phyloP scores from a whole-genome alignment of 2,797 vertebrate species.

The Lithobates sylvaticus region DNA sequence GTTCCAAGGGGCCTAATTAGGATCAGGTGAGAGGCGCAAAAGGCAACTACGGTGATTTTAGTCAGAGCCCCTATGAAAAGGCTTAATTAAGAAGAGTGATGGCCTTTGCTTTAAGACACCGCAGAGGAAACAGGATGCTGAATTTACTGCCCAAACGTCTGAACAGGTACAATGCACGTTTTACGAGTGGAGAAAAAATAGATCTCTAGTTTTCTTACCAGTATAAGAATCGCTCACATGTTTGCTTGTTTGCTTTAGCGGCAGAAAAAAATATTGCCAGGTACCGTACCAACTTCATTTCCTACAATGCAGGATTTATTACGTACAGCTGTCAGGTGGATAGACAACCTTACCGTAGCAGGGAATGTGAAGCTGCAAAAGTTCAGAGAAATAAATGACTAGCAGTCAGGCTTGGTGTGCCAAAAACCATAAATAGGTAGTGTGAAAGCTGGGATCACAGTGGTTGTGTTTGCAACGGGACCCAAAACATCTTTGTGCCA shows the following conservation, averaged over 20 bases:
- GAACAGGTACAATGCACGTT: slow-evolving; percentile 63
- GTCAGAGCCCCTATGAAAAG: slow-evolving; percentile 85
- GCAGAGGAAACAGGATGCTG: slow-evolving; percentile 75
- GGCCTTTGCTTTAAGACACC: slow-evolving; percentile 87
- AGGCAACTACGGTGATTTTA: slow-evolving; percentile 89
- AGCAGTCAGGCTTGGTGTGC: not conserved
- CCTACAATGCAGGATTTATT: not conserved
- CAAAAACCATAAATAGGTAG: not conserved
- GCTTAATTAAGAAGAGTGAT: slow-evolving; percentile 96
- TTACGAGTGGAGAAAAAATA: slow-evolving; percentile 48
- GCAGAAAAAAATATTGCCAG: not conserved
- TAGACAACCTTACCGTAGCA: not conserved
- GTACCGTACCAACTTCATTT: not conserved
- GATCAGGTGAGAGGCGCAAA: slow-evolving; percentile 87
- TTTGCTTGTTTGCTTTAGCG: not conserved
- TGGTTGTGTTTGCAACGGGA: too few species aligned
- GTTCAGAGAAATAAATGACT: too few species aligned
- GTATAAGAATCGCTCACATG: not conserved
- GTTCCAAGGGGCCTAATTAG: slow-evolving; percentile 95
- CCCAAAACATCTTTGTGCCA: not conserved
- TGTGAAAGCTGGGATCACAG: not conserved
- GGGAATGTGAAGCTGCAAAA: not conserved
- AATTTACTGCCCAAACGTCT: slow-evolving; percentile 77
- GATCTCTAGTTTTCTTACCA: slow-evolving; percentile 1
- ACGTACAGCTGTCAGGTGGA: not conserved